Conservation (phyloP, 2,888 invertebrate species). For the Drosophila histrio region DNA sequence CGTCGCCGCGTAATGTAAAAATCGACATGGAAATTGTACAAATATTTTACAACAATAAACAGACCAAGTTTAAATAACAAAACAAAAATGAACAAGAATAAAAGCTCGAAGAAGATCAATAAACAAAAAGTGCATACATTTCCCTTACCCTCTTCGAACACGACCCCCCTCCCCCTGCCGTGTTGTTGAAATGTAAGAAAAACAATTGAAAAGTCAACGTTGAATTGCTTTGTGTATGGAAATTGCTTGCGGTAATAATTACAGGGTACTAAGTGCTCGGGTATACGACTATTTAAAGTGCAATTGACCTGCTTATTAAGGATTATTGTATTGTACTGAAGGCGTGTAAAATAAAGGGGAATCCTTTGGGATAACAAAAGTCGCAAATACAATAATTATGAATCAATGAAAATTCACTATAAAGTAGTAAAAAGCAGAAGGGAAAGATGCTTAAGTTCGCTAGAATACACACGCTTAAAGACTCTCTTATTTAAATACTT, state of each 20-base stretch:
- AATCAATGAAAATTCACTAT: no score
- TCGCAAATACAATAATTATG: no score
- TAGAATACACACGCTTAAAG: no score
- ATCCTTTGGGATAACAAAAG: not conserved
- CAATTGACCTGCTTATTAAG: not conserved
- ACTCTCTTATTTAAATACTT: not conserved
- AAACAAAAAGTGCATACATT: slow-evolving; percentile 56
- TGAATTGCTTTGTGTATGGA: slow-evolving; percentile 1
- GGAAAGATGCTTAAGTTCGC: no score
- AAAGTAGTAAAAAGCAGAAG: no score
- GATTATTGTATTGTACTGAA: no score
- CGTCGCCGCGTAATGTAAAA: slow-evolving; percentile 47
- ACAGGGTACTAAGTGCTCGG: not conserved
- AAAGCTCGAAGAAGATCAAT: slow-evolving; percentile 52
- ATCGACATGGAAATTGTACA: slow-evolving; percentile 55
- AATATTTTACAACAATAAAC: slow-evolving; percentile 75
- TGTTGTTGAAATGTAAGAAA: not conserved
- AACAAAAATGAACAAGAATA: slow-evolving; percentile 26
- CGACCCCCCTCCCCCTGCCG: not conserved
- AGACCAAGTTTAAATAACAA: slow-evolving; percentile 50
- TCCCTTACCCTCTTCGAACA: not conserved
- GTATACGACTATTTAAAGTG: not conserved
- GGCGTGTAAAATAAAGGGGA: no score
- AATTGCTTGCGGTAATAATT: not conserved
- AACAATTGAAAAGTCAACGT: slow-evolving; percentile 5